Conservation (phyloP, 2,888 invertebrate genomes). For the Oligia fasciuncula region DNA sequence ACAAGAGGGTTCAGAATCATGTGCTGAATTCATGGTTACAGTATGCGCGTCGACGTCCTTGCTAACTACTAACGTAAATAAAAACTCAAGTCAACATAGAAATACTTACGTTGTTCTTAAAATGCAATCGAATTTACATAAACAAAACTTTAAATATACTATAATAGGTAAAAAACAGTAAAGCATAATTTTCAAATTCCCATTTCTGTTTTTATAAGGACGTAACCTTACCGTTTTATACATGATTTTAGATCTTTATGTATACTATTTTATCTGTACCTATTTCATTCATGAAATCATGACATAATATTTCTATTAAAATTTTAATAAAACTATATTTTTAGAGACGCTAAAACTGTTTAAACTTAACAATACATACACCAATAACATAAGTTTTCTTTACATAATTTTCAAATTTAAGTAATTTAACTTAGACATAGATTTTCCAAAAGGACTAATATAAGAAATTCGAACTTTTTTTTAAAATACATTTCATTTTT, state of each 20-base stretch:
- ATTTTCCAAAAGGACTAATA: conserved; percentile 56
- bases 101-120: conserved; percentile 36
- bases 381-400: conserved; percentile 34
- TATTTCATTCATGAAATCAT: conserved; percentile 3
- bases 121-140: conserved; percentile 24
- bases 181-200: not conserved
- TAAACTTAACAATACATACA: conserved; percentile 57
- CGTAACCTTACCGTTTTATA: conserved; percentile 3
- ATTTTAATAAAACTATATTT: conserved; percentile 5
- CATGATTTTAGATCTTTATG: not conserved
- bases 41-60: not conserved
- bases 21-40: not conserved
- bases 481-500: conserved; percentile 34
- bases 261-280: not conserved
- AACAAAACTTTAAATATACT: conserved; percentile 26
- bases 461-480: conserved; percentile 55
- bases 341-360: conserved; percentile 27
- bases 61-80: not conserved
- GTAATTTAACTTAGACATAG: conserved; percentile 46
- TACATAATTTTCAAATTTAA: conserved; percentile 39
- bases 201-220: not conserved
- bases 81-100: conserved; percentile 8
- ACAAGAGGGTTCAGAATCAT: not conserved
- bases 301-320: not conserved
- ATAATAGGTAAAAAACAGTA: not conserved